Evolutionary conservation across 2,113 vertebrate genomes (phyloP).

Genomic region (Mesocricetus auratus): DNA sequence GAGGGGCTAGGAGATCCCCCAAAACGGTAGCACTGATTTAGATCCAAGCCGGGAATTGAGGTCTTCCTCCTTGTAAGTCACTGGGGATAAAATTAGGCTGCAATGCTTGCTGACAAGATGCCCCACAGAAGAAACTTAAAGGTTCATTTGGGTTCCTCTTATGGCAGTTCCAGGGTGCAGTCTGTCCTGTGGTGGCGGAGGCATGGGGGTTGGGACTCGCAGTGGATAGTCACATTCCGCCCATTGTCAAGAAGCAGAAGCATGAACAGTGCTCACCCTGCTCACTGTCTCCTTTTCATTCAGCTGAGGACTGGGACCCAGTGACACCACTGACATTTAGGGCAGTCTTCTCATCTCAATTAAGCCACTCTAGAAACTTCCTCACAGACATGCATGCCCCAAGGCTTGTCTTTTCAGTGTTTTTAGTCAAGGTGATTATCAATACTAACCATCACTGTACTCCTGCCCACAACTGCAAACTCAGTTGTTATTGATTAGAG

Average conservation of each 20-base stretch:
- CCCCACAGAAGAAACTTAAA: too few relatives aligned
- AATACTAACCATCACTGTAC: background rate
- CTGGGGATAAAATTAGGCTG: too few relatives aligned
- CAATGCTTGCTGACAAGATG: background rate
- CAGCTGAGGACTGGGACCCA: too few relatives aligned
- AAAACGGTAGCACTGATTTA: background rate
- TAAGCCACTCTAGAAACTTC: background rate
- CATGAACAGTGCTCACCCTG: background rate
- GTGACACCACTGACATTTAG: background rate
- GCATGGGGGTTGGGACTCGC: too few relatives aligned
- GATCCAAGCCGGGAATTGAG: background rate
- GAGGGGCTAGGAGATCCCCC: rapidly evolving
- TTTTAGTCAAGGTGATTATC: background rate
- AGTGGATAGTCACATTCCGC: background rate
- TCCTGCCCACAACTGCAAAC: background rate
- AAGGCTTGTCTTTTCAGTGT: background rate
- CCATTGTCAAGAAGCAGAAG: background rate
- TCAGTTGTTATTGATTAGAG: background rate
- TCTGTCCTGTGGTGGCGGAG: too few relatives aligned
- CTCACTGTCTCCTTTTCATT: background rate
- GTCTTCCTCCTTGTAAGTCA: background rate
- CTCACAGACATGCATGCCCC: background rate
- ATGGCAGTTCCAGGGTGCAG: background rate
- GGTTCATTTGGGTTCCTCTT: too few relatives aligned
- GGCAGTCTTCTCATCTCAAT: background rate